Evolutionary conservation across 53 echinoderm and acorn worm genomes (phyloP).

Genomic region (Holothuria scabra): DNA sequence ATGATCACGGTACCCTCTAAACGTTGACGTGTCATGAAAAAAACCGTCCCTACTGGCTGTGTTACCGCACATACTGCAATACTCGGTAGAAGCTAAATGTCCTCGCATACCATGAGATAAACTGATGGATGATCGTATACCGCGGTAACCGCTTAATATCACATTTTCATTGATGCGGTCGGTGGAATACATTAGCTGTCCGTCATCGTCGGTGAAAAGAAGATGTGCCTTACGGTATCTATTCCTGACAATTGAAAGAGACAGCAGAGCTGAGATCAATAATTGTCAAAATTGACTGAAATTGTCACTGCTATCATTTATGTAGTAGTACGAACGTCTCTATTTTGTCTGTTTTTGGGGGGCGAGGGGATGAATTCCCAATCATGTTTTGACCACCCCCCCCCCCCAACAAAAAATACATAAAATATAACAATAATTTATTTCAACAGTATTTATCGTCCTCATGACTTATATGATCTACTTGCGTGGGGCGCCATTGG

Average conservation of each 20-base stretch:
- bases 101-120: not conserved
- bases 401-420: no score
- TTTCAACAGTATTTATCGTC: no score
- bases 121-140: not conserved
- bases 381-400: no score
- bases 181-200: not conserved
- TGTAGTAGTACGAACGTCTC: no score
- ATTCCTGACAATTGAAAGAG: not conserved
- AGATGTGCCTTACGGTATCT: not conserved
- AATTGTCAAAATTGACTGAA: no score
- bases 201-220: not conserved
- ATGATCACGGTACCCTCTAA: constrained; percentile 14
- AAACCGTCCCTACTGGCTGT: constrained; percentile 14
- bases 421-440: no score
- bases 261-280: no score
- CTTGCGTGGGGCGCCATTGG: no score
- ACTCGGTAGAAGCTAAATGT: not conserved
- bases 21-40: constrained; percentile 1
- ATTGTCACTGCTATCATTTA: no score
- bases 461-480: no score
- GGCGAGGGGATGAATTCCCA: no score
- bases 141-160: not conserved
- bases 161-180: not conserved
- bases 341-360: no score
- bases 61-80: constrained; percentile 33